These are phyloP conservation scores for Dolichallabes microphthalmus DNA, from an alignment of 2,113 vertebrate species.

Conservation along the genomic window DNA sequence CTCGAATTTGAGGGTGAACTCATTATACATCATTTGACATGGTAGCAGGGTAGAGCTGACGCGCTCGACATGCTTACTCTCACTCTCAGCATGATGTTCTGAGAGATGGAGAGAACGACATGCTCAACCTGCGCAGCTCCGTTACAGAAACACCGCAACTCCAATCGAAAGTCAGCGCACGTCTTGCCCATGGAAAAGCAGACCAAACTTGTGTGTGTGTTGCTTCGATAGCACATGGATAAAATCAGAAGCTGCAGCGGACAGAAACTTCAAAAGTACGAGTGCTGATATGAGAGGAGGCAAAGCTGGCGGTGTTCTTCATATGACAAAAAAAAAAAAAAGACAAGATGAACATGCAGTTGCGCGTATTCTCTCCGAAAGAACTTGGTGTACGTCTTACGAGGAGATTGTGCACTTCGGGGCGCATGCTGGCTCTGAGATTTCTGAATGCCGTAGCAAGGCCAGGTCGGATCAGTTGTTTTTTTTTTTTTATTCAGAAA, in stretches of 20 bases:
- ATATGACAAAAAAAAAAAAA: background rate
- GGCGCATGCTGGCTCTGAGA: background rate
- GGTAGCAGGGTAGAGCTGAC: background rate
- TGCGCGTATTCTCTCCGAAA: background rate
- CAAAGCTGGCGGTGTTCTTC: no score
- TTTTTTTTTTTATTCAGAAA: no score
- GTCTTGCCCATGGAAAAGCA: background rate
- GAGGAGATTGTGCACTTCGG: background rate
- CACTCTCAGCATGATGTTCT: background rate
- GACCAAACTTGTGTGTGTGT: conserved; percentile 19
- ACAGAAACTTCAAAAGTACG: conserved; percentile 5
- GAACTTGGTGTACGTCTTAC: background rate
- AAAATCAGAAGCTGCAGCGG: conserved; percentile 39
- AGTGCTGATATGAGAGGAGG: background rate
- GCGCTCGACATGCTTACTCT: background rate
- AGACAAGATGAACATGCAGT: background rate
- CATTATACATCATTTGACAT: background rate
- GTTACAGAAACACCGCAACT: conserved; percentile 22
- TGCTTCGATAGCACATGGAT: conserved; percentile 10
- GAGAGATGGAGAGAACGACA: background rate
- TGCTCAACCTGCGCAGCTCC: background rate
- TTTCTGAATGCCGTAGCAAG: background rate
- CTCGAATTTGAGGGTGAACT: background rate
- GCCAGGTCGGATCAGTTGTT: no score
- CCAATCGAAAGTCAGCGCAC: conserved; percentile 31